A percentile compares a stretch with the other conserved stretches of the same genome.
Evolutionary conservation across 2,797 vertebrate genomes (phyloP).

Genomic region (Spea hammondii): DNA sequence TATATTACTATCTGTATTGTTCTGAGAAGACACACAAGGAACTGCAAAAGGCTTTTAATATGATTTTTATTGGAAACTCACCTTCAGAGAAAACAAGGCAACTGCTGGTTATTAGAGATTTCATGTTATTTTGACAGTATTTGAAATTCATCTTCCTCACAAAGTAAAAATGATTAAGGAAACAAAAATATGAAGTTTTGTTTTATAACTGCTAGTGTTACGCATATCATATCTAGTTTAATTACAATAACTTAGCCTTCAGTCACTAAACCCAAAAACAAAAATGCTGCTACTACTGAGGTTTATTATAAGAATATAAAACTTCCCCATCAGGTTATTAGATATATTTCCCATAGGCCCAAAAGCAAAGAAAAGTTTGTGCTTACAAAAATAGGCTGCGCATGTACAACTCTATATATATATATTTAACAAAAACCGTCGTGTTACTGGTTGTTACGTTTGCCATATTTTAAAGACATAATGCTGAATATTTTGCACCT

Average conservation of each 20-base stretch:
- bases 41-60: slow-evolving; percentile 26
- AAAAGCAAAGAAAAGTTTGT: slow-evolving; percentile 66
- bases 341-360: slow-evolving; percentile 55
- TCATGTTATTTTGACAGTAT: slow-evolving; percentile 3
- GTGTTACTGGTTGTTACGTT: slow-evolving; percentile 20
- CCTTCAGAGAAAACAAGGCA: slow-evolving; percentile 22
- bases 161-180: slow-evolving; percentile 13
- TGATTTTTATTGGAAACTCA: slow-evolving; percentile 42
- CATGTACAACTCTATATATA: slow-evolving; percentile 61
- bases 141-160: slow-evolving; percentile 10
- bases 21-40: too few species aligned
- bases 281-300: neutral
- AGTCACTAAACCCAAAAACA: slow-evolving; percentile 8
- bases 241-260: slow-evolving; percentile 38
- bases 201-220: slow-evolving; percentile 34
- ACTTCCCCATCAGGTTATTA: slow-evolving; percentile 34
- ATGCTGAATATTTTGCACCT: slow-evolving; percentile 35
- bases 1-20: too few species aligned
- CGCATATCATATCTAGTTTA: slow-evolving; percentile 50
- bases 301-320: slow-evolving; percentile 45
- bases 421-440: slow-evolving; percentile 43
- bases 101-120: slow-evolving; percentile 19
- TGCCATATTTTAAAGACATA: slow-evolving; percentile 53
- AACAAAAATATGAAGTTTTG: too few species aligned
- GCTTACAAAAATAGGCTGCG: slow-evolving; percentile 72